Evolutionary conservation across 1,140 invertebrate species (phyloP), one percentile per base, ranked within the genome.

Genomic region (Phenacoccus solenopsis): DNA sequence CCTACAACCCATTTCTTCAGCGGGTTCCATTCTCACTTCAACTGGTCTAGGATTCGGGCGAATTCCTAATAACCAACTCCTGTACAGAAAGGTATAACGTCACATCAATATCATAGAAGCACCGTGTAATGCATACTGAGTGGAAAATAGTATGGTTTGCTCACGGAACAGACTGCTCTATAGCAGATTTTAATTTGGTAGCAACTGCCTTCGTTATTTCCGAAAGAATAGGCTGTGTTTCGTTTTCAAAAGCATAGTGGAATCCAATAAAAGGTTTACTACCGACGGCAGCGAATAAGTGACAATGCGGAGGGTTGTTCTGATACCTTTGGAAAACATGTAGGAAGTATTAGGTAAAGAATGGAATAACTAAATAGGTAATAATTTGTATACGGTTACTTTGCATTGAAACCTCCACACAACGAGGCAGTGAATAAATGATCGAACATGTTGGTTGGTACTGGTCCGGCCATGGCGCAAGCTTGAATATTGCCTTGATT

Each of bases 131-230:
- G 20, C 38, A 9, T 49, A 4, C 4, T 4, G 16, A 3, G 13
- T 67, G 9, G 32, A 69, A 27, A 1, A 9, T 35, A 28, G 4
- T n/a, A n/a, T n/a, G 30, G 22, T 56, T 61, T 71, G 85, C 84
- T 84, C 82, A 93, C 89, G 90, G 90, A 72, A 93, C 85, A 70
- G 89, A 89, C 68, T 83, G 84, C 72, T 85, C 81, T 61, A 89
- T 79, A 68, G 84, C 84, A 71, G 86, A 90, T 76, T 90, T 93
- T 16, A 96, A 83, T 83, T 94, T 94, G 73, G 85, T 89, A 20
- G 93, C 91, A 71, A 96, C 88, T 71, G 90, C 91, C 77, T 90
- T 87, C 0, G 93, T 93, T 32, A 97, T 90, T 79, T 96, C 91
- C 72, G 86, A 87, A 59, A 92, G 82, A 28, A 87, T 83, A 16